Conservation (phyloP, 2,113 vertebrate genomes). For the Symphodus melops region DNA sequence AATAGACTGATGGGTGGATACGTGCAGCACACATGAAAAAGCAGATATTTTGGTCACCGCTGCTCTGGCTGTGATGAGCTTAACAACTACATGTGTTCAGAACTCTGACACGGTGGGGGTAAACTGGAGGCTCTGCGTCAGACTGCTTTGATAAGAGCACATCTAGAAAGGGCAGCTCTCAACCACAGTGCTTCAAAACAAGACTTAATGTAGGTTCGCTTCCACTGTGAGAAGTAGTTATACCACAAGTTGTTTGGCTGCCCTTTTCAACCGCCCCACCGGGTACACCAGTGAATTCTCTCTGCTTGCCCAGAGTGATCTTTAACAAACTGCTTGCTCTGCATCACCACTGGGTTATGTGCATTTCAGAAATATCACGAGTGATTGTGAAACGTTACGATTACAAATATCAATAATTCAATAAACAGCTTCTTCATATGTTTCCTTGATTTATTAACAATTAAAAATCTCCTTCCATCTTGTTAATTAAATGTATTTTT, state of each 20-base stretch:
- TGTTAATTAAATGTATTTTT: too few relatives aligned
- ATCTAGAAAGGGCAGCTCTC: conserved; percentile 65
- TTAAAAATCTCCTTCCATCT: too few relatives aligned
- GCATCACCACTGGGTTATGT: neutral
- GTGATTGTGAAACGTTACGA: conserved; percentile 8
- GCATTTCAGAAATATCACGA: conserved; percentile 47
- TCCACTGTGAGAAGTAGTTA: conserved; percentile 34
- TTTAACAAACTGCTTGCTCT: conserved; percentile 35
- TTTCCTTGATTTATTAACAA: too few relatives aligned
- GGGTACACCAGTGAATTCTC: conserved; percentile 28
- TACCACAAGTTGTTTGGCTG: conserved; percentile 65
- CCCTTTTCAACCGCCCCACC: conserved; percentile 58
- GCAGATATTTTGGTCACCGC: conserved; percentile 56
- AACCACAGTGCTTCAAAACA: conserved; percentile 23
- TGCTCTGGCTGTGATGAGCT: conserved; percentile 26
- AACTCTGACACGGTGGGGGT: conserved; percentile 8
- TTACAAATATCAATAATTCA: too few relatives aligned
- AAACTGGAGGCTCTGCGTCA: conserved; percentile 55
- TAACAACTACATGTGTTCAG: conserved; percentile 47
- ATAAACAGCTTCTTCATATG: too few relatives aligned
- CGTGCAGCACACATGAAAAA: conserved; percentile 4
- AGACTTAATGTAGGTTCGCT: conserved; percentile 40
- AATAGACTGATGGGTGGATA: conserved; percentile 14
- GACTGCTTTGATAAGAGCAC: conserved; percentile 63
- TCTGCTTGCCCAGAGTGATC: conserved; percentile 23